Evolutionary conservation across 2,113 vertebrate genomes (phyloP).

Genomic region (Psilopogon haemacephalus): DNA sequence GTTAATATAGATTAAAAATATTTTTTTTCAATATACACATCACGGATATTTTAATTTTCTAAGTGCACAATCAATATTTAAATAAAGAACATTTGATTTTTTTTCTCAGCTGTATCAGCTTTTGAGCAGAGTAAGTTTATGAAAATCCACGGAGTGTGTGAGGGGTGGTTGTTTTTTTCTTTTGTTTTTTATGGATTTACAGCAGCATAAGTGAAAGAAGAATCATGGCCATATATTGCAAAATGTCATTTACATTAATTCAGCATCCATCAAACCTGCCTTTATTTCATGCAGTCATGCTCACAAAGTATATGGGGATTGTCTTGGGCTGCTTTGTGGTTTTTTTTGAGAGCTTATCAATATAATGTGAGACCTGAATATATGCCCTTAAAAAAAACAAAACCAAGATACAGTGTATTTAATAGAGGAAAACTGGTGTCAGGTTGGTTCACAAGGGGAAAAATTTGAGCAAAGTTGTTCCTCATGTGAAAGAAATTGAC

Average conservation of each 20-base stretch:
- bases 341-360: neutral
- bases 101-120: neutral
- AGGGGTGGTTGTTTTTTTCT: too few relatives aligned
- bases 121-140: conserved; percentile 19
- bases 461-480: neutral
- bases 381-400: neutral
- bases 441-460: neutral
- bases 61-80: conserved; percentile 43
- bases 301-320: neutral
- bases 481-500: neutral
- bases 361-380: neutral
- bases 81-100: conserved; percentile 25
- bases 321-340: neutral
- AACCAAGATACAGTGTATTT: neutral
- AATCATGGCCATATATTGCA: conserved; percentile 13
- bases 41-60: conserved; percentile 28
- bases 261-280: conserved; percentile 20
- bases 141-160: neutral
- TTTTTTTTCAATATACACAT: neutral
- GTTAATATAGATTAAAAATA: conserved; percentile 33
- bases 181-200: neutral
- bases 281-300: conserved; percentile 36
- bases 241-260: conserved; percentile 51
- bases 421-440: neutral
- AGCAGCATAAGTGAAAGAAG: conserved; percentile 12